Conservation (phyloP, 2,113 vertebrate species). For the Calypte anna region DNA sequence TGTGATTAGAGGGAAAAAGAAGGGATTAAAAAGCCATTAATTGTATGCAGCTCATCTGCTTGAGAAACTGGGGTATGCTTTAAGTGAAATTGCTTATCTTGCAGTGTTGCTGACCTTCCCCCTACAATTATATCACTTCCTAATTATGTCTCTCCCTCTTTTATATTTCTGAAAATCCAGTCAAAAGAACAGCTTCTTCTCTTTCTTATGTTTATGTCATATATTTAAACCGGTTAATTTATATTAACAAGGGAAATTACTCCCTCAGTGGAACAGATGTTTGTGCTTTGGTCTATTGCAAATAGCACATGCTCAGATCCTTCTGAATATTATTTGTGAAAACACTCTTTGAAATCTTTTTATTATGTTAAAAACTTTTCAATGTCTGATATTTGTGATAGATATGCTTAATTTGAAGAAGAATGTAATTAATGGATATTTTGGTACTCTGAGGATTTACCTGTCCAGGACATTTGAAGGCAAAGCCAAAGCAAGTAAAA, state of each 20-base stretch:
- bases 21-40: background rate
- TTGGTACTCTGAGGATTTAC: background rate
- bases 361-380: background rate
- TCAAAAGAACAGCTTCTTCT: background rate
- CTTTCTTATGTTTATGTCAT: background rate
- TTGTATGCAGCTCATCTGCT: background rate
- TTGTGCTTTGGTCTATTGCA: background rate
- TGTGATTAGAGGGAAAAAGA: background rate
- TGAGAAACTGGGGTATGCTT: background rate
- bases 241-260: background rate
- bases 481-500: background rate
- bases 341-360: background rate
- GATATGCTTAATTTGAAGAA: background rate
- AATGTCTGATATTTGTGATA: background rate
- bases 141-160: background rate
- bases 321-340: background rate
- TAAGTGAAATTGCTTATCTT: background rate
- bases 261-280: background rate
- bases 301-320: background rate
- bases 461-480: background rate
- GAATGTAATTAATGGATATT: background rate
- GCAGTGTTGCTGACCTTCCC: background rate
- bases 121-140: background rate
- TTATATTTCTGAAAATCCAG: constrained; percentile 8
- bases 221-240: background rate